Evolutionary conservation across 1,140 invertebrate species (phyloP).

Genomic region (Drosophila hydei): DNA sequence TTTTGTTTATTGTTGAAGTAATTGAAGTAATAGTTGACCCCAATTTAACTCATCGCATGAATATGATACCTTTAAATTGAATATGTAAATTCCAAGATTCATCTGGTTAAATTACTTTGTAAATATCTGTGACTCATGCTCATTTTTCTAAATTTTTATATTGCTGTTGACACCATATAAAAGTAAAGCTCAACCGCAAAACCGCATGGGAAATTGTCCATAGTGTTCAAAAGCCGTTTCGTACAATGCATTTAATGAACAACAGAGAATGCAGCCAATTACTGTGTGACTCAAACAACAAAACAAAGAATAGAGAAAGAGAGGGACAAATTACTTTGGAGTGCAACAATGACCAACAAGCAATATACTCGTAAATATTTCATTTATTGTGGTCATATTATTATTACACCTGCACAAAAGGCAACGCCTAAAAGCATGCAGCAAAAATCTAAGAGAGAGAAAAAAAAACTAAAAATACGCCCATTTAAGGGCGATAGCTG

Average conservation of each 20-base stretch:
- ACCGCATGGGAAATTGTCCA: slow-evolving; percentile 39
- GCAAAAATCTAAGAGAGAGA: slow-evolving; percentile 16
- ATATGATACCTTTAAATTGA: no score
- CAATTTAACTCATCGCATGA: no score
- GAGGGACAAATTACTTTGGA: slow-evolving; percentile 8
- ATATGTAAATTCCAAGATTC: no score
- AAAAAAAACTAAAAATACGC: slow-evolving; percentile 39
- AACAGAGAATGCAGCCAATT: slow-evolving; percentile 53
- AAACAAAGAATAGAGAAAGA: slow-evolving; percentile 32
- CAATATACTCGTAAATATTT: slow-evolving; percentile 26
- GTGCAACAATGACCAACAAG: slow-evolving; percentile 39
- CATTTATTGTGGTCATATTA: slow-evolving; percentile 53
- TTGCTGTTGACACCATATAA: slow-evolving; percentile 48
- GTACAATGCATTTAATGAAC: slow-evolving; percentile 68
- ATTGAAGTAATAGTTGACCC: no score
- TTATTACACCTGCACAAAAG: slow-evolving; percentile 55
- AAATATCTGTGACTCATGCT: no score
- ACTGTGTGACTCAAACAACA: slow-evolving; percentile 36
- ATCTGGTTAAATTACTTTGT: no score
- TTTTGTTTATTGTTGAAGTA: background rate
- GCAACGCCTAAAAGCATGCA: slow-evolving; percentile 50
- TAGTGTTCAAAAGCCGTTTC: slow-evolving; percentile 49
- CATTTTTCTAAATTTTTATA: slow-evolving; percentile 2
- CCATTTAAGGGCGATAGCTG: slow-evolving; percentile 33
- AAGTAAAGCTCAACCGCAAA: slow-evolving; percentile 57